Percentiles rank a stretch among this genome's conserved stretches.
Conservation (phyloP, 2,797 vertebrate species). For the Catamblyrhynchus diadema region DNA sequence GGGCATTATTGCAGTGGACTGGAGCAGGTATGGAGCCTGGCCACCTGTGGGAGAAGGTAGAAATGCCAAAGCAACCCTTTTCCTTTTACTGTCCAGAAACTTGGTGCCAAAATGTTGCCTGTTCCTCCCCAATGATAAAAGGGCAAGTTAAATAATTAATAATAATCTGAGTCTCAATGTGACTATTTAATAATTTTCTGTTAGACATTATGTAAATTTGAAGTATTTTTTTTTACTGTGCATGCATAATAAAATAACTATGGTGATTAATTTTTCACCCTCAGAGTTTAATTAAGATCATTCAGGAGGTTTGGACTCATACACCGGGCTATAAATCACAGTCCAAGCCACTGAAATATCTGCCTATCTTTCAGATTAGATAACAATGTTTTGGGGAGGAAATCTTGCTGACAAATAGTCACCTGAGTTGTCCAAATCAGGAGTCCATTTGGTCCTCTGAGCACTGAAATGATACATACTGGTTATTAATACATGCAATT, state of each 20-base stretch:
- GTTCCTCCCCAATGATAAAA: not conserved
- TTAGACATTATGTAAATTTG: slow-evolving; percentile 49
- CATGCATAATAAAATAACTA: slow-evolving; percentile 46
- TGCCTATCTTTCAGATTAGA: slow-evolving; percentile 11
- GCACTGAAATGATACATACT: not conserved
- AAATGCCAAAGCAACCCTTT: not conserved
- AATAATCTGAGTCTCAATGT: not conserved
- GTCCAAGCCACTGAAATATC: not conserved
- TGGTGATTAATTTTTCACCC: slow-evolving; percentile 54
- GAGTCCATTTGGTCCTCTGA: not conserved
- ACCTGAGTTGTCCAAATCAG: not conserved
- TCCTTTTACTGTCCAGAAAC: not conserved
- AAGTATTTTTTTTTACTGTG: slow-evolving; percentile 19
- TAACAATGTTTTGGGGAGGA: not conserved
- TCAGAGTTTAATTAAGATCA: slow-evolving; percentile 63
- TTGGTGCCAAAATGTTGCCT: not conserved
- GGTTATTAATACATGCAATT: not conserved
- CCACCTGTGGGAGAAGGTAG: not conserved
- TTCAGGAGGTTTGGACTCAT: slow-evolving; percentile 20
- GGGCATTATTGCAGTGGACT: not conserved
- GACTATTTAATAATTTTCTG: slow-evolving; percentile 26
- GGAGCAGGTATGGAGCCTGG: not conserved
- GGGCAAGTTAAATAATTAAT: slow-evolving; percentile 29
- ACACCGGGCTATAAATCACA: not conserved
- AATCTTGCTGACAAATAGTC: slow-evolving; percentile 9